Conservation (phyloP, 2,797 vertebrate species). For the Streptopelia turtur region DNA sequence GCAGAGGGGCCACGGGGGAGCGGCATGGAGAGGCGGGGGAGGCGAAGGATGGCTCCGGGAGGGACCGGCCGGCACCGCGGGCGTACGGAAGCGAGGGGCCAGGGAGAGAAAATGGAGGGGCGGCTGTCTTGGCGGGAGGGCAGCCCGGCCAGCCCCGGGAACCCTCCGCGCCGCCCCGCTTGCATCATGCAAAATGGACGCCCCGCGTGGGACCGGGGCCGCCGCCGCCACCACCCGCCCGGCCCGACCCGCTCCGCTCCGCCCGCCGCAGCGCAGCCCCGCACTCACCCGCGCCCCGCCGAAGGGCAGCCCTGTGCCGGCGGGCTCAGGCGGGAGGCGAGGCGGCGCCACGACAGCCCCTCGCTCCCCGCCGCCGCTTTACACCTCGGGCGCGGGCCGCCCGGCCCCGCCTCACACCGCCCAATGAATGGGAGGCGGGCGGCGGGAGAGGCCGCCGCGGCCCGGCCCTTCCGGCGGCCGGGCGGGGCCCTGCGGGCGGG, state of each 20-base stretch:
- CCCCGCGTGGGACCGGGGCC: neutral
- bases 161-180: neutral
- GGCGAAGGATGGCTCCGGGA: too few relatives aligned
- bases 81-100: too few relatives aligned
- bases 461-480: neutral
- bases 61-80: neutral
- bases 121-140: neutral
- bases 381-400: neutral
- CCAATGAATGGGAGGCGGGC: neutral
- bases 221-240: neutral
- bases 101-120: neutral
- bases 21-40: neutral
- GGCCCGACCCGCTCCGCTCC: neutral
- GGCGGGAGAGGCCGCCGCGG: neutral
- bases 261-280: neutral
- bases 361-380: neutral
- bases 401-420: neutral
- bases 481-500: too few relatives aligned
- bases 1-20: neutral
- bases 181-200: neutral
- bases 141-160: neutral
- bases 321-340: neutral
- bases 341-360: neutral
- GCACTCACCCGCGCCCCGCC: constrained; percentile 2
- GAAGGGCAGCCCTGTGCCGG: neutral